Evolutionary conservation across 92 coral and sea anemone genomes (phyloP), one percentile per base, ranked within the genome.

Genomic region (Porites divaricata): DNA sequence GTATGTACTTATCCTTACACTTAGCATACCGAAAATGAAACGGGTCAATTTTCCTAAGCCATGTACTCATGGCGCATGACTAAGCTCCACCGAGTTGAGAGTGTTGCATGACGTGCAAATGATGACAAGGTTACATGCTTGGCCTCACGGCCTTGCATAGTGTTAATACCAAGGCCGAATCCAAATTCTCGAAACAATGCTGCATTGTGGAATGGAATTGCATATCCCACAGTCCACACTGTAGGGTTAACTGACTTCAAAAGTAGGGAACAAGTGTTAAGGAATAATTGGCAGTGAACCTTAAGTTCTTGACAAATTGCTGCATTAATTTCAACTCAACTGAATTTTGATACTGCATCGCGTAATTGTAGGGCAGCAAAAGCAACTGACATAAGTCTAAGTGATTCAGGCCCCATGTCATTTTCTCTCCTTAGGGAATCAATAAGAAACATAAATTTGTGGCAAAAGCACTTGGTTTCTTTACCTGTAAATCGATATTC

Each of bases 171-270:
- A 45, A 90, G 63, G 9, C 90, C 94, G 20, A 90, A 77, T 75
- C 75, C 80, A 72, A 76, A 90, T 79, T 80, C 79, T 63, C 65
- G 56, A 79, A 83, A 88, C 61, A 88, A 71, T 28, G 69, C 78
- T 85, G 78, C 76, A 45, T 82, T 87, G 83, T 91, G 90, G 63
- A 89, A 83, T 75, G 94, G 94, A 68, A 91, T 81, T n/a, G 94
- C 92, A 85, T 85, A 91, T 19, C 92, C 92, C 69, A 89, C 78
- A 63, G 95, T 91, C 95, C 95, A 89, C 48, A 86, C 81, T 68
- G 95, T 84, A 70, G 95, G 92, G 57, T 81, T 88, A 35, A 91
- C 91, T 62, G 83, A 57, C 54, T 50, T 87, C n/a, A 91, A 58
- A 17, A 88, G 76, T 24, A 83, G 86, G 58, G 89, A 78, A 52